These are phyloP conservation scores for Tokudaia tokunoshimensis DNA, from an alignment of 2,797 vertebrate species.

Conservation along the genomic window DNA sequence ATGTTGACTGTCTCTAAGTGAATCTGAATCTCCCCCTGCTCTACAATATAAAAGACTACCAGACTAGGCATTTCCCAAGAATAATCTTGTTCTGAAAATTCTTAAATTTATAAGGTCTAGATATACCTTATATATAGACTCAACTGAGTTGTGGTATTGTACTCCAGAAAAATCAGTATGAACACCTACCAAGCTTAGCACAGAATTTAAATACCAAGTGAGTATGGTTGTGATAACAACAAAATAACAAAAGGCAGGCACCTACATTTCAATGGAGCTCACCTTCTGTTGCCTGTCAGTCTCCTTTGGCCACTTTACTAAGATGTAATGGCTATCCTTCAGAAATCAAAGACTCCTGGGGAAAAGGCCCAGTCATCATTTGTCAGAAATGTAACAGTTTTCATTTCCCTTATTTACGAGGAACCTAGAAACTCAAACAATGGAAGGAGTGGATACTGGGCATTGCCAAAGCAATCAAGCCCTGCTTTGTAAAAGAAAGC, in stretches of 20 bases:
- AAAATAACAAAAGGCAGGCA: not conserved
- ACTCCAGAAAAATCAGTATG: not conserved
- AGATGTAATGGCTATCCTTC: slow-evolving; percentile 13
- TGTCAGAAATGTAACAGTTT: slow-evolving; percentile 62
- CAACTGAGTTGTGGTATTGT: not conserved
- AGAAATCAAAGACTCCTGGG: not conserved
- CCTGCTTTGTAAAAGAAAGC: slow-evolving; percentile 57
- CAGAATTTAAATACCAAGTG: slow-evolving; percentile 46
- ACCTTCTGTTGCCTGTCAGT: not conserved
- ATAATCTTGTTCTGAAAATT: slow-evolving; percentile 43
- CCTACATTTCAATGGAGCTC: not conserved
- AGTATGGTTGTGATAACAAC: not conserved
- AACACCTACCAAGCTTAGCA: not conserved
- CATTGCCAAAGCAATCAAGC: slow-evolving; percentile 64
- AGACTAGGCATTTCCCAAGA: slow-evolving; percentile 21
- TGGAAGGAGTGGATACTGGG: slow-evolving; percentile 58
- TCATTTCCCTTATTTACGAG: slow-evolving; percentile 61
- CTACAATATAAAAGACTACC: not conserved
- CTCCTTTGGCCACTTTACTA: not conserved
- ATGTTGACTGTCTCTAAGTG: not conserved
- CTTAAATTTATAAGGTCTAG: not conserved
- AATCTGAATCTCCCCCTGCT: not conserved
- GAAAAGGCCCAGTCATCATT: slow-evolving; percentile 19
- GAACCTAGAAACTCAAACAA: slow-evolving; percentile 74
- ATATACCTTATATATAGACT: not conserved